phyloP scores from a whole-genome alignment of 2,113 vertebrate genomes.

The Casuarius casuarius region DNA sequence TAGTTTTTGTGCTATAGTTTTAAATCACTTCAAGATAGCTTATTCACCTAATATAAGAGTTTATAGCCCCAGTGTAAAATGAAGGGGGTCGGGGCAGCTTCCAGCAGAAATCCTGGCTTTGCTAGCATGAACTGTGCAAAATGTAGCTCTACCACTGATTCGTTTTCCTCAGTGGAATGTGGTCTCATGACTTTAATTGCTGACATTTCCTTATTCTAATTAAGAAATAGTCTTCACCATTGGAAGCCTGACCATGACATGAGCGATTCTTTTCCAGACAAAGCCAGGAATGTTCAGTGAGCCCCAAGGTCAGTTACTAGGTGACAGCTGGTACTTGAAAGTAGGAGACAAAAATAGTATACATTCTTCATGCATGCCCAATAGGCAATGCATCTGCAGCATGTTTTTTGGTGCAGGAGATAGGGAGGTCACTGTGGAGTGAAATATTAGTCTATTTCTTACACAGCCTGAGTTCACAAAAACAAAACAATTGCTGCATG shows the following conservation, averaged over 20 bases:
- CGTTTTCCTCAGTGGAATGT: neutral
- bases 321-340: neutral
- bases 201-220: neutral
- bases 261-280: neutral
- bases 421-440: rapidly evolving
- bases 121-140: neutral
- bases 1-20: neutral
- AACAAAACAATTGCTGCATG: neutral
- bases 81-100: neutral
- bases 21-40: neutral
- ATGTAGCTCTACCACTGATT: neutral
- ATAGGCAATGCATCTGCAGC: neutral
- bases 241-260: neutral
- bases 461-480: neutral
- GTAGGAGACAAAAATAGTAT: neutral
- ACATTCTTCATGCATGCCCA: neutral
- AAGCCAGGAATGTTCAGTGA: neutral
- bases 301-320: neutral
- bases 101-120: neutral
- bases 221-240: neutral
- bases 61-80: neutral
- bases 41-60: neutral
- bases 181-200: neutral
- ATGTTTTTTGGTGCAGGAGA: neutral
- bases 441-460: neutral